phyloP scores from a whole-genome alignment of 2,888 invertebrate species.

The Polydrusus tereticollis region DNA sequence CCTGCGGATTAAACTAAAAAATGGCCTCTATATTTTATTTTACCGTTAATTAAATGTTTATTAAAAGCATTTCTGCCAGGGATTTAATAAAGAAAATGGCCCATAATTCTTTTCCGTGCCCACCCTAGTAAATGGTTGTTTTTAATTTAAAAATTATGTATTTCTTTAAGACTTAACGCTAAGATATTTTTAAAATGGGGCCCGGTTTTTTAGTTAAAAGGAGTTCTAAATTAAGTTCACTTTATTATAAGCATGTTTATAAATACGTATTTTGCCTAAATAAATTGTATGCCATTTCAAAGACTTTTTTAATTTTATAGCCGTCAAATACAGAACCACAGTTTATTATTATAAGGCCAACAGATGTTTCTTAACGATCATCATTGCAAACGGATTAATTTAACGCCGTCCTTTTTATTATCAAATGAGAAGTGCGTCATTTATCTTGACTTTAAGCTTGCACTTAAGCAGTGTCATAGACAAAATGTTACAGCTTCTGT shows the following conservation, averaged over 20 bases:
- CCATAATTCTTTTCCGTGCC: slow-evolving; percentile 45
- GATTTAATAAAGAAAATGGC: slow-evolving; percentile 44
- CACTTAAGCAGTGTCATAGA: no score
- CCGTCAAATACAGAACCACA: background rate
- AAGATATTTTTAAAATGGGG: slow-evolving; percentile 12
- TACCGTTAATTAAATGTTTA: slow-evolving; percentile 48
- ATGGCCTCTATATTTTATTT: slow-evolving; percentile 44
- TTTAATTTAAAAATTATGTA: slow-evolving; percentile 48
- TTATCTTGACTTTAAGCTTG: no score
- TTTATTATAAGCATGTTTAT: background rate
- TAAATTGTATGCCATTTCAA: background rate
- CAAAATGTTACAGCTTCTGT: no score
- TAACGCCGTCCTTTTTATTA: no score
- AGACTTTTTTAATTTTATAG: background rate
- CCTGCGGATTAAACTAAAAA: slow-evolving; percentile 47
- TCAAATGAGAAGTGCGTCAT: no score
- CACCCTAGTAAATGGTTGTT: slow-evolving; percentile 39
- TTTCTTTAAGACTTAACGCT: slow-evolving; percentile 37
- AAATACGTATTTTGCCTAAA: background rate
- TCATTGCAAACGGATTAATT: no score
- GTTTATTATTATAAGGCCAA: background rate
- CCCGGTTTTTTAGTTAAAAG: slow-evolving; percentile 18
- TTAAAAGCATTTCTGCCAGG: slow-evolving; percentile 38
- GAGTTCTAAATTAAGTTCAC: background rate
- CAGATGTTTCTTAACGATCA: no score